These are phyloP conservation scores for Squalus acanthias DNA, from an alignment of 2,797 vertebrate genomes.

Conservation along the genomic window DNA sequence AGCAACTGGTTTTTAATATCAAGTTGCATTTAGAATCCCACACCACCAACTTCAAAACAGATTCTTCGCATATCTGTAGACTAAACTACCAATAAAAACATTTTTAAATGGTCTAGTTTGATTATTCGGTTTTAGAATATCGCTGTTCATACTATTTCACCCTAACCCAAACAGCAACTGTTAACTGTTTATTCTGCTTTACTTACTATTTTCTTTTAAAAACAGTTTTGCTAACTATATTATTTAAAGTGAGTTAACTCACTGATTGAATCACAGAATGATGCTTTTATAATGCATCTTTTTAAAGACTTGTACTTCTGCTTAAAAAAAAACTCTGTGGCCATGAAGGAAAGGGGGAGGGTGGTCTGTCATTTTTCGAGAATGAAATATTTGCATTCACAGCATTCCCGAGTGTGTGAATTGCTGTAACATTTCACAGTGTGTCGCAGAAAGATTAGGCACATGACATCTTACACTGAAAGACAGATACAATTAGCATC, in stretches of 20 bases:
- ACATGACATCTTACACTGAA: slow-evolving; percentile 56
- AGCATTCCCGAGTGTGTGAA: slow-evolving; percentile 47
- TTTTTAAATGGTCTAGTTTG: background rate
- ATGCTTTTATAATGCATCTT: background rate
- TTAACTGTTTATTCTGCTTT: slow-evolving; percentile 7
- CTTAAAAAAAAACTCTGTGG: background rate
- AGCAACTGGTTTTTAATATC: background rate
- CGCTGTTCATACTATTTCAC: background rate
- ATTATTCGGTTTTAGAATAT: background rate
- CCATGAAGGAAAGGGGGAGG: background rate
- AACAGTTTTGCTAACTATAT: background rate
- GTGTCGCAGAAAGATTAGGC: slow-evolving; percentile 51
- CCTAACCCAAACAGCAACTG: background rate
- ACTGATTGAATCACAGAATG: background rate
- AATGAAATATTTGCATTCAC: slow-evolving; percentile 45
- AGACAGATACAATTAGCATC: slow-evolving; percentile 66
- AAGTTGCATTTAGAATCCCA: background rate
- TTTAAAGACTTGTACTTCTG: background rate
- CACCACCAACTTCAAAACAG: background rate
- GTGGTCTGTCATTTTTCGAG: slow-evolving; percentile 34
- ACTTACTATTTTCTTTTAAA: background rate
- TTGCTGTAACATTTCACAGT: slow-evolving; percentile 46
- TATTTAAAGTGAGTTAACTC: slow-evolving; percentile 4
- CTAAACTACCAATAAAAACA: background rate
- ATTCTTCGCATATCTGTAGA: background rate